These are phyloP conservation scores for Argyrosomus japonicus DNA, from an alignment of 2,113 vertebrate species.

Conservation along the genomic window DNA sequence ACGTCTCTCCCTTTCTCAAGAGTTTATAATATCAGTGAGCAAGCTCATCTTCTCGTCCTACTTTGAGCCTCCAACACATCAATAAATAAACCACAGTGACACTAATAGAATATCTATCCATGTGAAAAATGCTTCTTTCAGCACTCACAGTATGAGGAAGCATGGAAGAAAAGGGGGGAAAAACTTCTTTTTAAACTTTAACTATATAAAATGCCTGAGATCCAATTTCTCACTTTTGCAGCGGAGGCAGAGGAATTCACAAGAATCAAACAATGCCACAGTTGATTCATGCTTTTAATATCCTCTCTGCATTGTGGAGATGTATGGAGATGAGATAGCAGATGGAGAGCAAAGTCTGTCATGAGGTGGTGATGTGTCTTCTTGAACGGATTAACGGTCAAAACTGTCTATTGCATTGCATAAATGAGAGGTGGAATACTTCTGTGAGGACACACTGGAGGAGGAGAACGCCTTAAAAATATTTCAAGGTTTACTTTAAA, in stretches of 20 bases:
- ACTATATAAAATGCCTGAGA: conserved; percentile 50
- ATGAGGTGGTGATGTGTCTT: conserved; percentile 29
- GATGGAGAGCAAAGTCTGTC: conserved; percentile 31
- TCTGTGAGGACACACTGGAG: conserved; percentile 10
- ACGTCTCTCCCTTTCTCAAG: conserved; percentile 34
- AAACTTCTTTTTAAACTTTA: conserved; percentile 44
- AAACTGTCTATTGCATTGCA: conserved; percentile 22
- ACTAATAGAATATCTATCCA: conserved; percentile 70
- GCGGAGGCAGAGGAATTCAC: conserved; percentile 40
- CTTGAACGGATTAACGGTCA: conserved; percentile 29
- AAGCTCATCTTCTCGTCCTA: conserved; percentile 72
- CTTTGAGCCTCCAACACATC: conserved; percentile 74
- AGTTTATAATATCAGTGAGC: conserved; percentile 60
- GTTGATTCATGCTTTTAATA: conserved; percentile 65
- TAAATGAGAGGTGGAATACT: not conserved
- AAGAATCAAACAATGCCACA: conserved; percentile 49
- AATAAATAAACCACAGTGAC: conserved; percentile 76
- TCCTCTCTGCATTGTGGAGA: conserved; percentile 46
- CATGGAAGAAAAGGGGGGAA: conserved; percentile 10
- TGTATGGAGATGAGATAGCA: conserved; percentile 47
- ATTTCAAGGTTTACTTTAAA: not conserved
- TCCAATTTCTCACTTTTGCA: conserved; percentile 53
- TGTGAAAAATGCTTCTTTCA: conserved; percentile 75
- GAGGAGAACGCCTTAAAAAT: not conserved
- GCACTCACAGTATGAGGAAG: conserved; percentile 47